Percentiles rank a stretch among this genome's conserved stretches.
phyloP scores from a whole-genome alignment of 1,140 invertebrate genomes.

The Plutomurus gul region DNA sequence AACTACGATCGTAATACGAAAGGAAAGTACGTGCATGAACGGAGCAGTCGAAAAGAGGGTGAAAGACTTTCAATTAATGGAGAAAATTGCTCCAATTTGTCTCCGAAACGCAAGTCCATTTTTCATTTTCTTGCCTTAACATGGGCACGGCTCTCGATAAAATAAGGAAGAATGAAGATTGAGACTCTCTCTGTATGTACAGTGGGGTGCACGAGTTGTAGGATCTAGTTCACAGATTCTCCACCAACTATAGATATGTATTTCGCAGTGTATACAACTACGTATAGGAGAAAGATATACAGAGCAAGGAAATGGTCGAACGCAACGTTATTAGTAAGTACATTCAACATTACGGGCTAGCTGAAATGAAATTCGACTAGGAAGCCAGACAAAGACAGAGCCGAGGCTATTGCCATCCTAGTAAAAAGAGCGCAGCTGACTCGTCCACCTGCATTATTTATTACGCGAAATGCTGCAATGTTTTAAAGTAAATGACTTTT shows the following conservation, averaged over 20 bases:
- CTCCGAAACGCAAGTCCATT: slow-evolving; percentile 22
- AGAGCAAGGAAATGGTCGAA: neutral
- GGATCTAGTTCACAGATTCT: too few relatives aligned
- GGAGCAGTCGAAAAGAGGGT: neutral
- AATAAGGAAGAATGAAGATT: neutral
- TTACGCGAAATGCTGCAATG: slow-evolving; percentile 9
- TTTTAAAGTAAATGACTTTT: slow-evolving; percentile 6
- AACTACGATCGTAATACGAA: too few relatives aligned
- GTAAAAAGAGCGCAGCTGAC: neutral
- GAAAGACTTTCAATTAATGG: slow-evolving; percentile 21
- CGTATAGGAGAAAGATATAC: neutral
- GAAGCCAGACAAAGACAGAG: neutral
- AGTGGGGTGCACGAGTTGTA: too few relatives aligned
- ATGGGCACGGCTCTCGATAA: neutral
- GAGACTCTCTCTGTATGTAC: too few relatives aligned
- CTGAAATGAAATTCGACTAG: neutral
- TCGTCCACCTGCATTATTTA: slow-evolving; percentile 20
- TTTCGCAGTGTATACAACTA: neutral
- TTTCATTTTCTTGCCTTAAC: slow-evolving; percentile 6
- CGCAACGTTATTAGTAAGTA: neutral
- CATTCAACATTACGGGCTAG: neutral
- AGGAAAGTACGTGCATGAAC: neutral
- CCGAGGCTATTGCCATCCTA: too few relatives aligned
- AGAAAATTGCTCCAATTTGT: slow-evolving; percentile 19
- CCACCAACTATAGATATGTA: too few relatives aligned